Conservation (phyloP, 53 echinoderm and acorn worm genomes). For the Stichopus horrens region DNA sequence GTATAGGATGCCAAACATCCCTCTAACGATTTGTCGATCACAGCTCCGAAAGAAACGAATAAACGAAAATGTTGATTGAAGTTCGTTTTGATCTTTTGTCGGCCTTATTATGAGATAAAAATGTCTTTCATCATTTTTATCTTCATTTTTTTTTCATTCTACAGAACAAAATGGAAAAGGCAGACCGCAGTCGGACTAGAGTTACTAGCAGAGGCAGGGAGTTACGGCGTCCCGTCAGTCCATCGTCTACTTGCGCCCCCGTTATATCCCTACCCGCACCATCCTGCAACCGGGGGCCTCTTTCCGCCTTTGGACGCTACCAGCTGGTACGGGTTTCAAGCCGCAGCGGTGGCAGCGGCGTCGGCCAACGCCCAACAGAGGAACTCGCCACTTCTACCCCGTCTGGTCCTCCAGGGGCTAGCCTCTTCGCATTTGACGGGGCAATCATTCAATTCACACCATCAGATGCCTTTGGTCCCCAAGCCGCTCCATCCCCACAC, state of each 20-base stretch:
- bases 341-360: slow-evolving; percentile 52
- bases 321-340: slow-evolving; percentile 79
- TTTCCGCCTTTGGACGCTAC: slow-evolving; percentile 84
- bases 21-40: no score
- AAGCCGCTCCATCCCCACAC: slow-evolving; percentile 87
- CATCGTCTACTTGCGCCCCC: slow-evolving; percentile 93
- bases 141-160: slow-evolving; percentile 1
- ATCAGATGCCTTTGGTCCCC: slow-evolving; percentile 80
- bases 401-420: slow-evolving; percentile 87
- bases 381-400: slow-evolving; percentile 71
- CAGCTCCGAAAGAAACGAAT: not conserved
- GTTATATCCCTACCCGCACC: slow-evolving; percentile 82
- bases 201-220: slow-evolving; percentile 93
- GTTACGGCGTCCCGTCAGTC: slow-evolving; percentile 84
- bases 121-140: not conserved
- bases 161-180: slow-evolving; percentile 99
- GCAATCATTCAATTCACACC: slow-evolving; percentile 20
- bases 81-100: not conserved
- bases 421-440: slow-evolving; percentile 78
- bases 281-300: slow-evolving; percentile 68
- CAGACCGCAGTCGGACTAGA: slow-evolving; percentile 96
- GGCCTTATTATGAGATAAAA: not conserved
- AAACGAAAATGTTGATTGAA: not conserved
- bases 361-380: slow-evolving; percentile 62
- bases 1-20: no score